These are phyloP conservation scores for Teleogryllus occipitalis DNA, from an alignment of 1,140 invertebrate genomes.

Conservation along the genomic window DNA sequence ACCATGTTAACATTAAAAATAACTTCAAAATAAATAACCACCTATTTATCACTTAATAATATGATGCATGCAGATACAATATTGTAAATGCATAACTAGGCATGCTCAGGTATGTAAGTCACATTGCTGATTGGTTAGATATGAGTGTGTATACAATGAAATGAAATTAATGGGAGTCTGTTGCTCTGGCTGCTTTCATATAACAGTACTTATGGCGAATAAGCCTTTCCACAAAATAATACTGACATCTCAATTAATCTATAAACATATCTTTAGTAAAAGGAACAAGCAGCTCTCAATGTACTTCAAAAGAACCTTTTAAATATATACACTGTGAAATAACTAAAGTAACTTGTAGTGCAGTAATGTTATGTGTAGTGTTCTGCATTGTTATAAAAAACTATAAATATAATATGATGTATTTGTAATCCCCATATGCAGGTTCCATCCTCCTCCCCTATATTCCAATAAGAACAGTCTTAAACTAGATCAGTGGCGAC, in stretches of 20 bases:
- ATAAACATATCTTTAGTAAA: not conserved
- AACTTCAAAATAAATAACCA: no score
- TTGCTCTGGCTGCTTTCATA: not conserved
- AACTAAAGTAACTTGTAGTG: not conserved
- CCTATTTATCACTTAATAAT: no score
- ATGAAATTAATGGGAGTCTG: not conserved
- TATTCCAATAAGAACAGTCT: not conserved
- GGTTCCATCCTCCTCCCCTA: not conserved
- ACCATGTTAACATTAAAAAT: no score
- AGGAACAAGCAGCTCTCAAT: not conserved
- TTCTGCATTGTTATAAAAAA: not conserved
- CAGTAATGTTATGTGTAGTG: not conserved
- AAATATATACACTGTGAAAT: not conserved
- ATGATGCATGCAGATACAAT: no score
- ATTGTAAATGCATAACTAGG: no score
- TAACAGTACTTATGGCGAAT: not conserved
- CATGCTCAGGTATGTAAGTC: not conserved
- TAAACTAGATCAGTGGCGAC: no score
- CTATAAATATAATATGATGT: not conserved
- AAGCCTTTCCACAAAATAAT: not conserved
- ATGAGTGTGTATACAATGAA: no score
- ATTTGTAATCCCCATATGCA: not conserved
- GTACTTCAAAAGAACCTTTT: not conserved
- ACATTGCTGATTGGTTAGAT: not conserved
- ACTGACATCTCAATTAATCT: not conserved